Percentiles rank a stretch among this genome's conserved stretches.
Conservation (phyloP, 2,888 invertebrate species). For the Corythucha ciliata region DNA sequence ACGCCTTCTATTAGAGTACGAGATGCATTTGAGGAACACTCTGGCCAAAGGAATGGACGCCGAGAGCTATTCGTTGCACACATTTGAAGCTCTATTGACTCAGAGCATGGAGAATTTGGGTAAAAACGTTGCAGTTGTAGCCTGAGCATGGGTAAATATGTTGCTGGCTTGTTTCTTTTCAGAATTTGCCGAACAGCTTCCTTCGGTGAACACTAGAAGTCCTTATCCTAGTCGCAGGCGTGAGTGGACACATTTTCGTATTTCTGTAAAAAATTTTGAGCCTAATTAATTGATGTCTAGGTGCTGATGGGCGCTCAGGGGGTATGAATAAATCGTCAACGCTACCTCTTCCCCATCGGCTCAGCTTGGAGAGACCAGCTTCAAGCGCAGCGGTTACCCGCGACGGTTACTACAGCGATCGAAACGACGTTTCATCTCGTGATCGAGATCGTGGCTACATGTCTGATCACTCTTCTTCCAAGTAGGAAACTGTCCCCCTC, state of each 20-base stretch:
- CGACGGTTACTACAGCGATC: slow-evolving; percentile 83
- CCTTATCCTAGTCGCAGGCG: slow-evolving; percentile 76
- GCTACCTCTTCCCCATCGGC: slow-evolving; percentile 66
- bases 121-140: too few relatives aligned
- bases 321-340: slow-evolving; percentile 72
- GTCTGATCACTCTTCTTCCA: slow-evolving; percentile 63
- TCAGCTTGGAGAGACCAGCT: slow-evolving; percentile 51
- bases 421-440: slow-evolving; percentile 75
- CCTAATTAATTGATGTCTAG: slow-evolving; percentile 38
- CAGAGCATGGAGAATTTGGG: slow-evolving; percentile 94
- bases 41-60: slow-evolving; percentile 92
- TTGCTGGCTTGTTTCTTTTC: slow-evolving; percentile 39
- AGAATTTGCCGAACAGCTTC: slow-evolving; percentile 82
- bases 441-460: slow-evolving; percentile 66
- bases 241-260: slow-evolving; percentile 48
- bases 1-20: slow-evolving; percentile 77
- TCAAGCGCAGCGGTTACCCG: slow-evolving; percentile 46
- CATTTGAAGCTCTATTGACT: slow-evolving; percentile 82
- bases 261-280: slow-evolving; percentile 9
- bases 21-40: slow-evolving; percentile 87
- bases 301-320: slow-evolving; percentile 52
- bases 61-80: slow-evolving; percentile 87
- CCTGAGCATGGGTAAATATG: too few relatives aligned
- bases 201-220: slow-evolving; percentile 73
- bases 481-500: too few relatives aligned